Base-by-base conservation (phyloP, 1,140 invertebrate genomes). In the Ips nitidus region DNA sequence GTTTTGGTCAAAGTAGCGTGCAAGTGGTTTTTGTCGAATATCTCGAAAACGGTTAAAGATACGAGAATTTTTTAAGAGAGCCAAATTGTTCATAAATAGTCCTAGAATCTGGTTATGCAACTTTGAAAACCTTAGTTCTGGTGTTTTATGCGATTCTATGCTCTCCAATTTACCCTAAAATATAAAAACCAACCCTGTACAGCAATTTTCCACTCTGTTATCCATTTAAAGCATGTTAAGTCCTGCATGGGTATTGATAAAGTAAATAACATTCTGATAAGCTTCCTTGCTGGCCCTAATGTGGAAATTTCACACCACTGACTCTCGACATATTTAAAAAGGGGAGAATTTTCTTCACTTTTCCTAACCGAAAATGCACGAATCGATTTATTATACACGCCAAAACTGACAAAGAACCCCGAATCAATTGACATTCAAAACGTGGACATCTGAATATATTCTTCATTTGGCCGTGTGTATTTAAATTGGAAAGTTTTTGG, bases 281-380 rank as follows among this genome's bases (percentile, higher is more conserved):
- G 75, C 66, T 59, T 43, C 56, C 71, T 59, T 57, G 41, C 50
- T 41, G n/a, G 59, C 63, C 64, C 61, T 66, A 73, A 74, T 74
- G 72, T 72, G 72, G 73, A 77, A 79, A 79, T 79, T 79, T 79
- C 76, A 79, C 78, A 78, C 78, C 75, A 68, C 68, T 78, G 77
- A 72, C 75, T 77, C 76, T 75, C 76, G 70, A 77, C 75, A 78
- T 76, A 77, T 75, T 47, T 5, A 3, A 36, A 47, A 47, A 38
- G 60, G 22, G 73, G 75, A 72, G 8, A 36, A 37, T 36, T 56
- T 56, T 38, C 22, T 7, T 56, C 53, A 7, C n/a, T 36, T 56
- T 40, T n/a, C 8, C 53, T 38, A 37, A 50, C 6, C 45, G 45
- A 22, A 8, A 56, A n/a, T 7, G n/a, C 53, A 56, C 38, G 8